Base-by-base conservation (phyloP, 2,113 vertebrate species). In the Microcebus griseorufus region DNA sequence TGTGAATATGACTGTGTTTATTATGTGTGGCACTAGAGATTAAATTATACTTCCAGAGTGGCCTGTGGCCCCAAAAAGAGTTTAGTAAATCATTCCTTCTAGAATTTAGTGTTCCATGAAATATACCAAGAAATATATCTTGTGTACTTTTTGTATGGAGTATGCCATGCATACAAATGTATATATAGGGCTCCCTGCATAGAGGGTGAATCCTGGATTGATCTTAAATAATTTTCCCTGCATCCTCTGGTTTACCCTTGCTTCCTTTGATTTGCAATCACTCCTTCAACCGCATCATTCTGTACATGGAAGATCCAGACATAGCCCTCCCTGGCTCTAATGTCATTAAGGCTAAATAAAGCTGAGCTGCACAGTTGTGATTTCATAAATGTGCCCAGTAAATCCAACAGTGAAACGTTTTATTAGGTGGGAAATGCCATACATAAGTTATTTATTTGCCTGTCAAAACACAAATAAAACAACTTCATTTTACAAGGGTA, bases 371-470 rank as follows among this genome's bases (percentile, higher is more conserved):
- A 96, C 14, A 75, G 53, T 22, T 94, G 94, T 91, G 96, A 96
- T 98, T 94, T 97, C 96, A 95, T 96, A 95, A 97, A 82, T 0
- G 55, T 73, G 51, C 25, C 96, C 92, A 95, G 82, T 91, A 98
- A 95, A 67, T 2, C 6, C 1, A 0, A 42, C 92, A 48, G 88
- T 84, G 70, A 96, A 97, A 96, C 95, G 97, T 96, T 97, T 96
- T 97, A 96, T 95, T 67, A 94, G 83, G 60, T 60, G 29, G 89
- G 62, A 97, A 95, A 83, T 37, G 60, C 76, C 88, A 88, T 34
- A 9, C 76, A 34, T 95, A 42, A 96, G 65, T 92, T 98, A 96
- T 92, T 97, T 98, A 96, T 75, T 90, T 37, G 93, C 93, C 81
- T 67, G 95, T 92, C 90, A 95, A 79, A 87, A 96, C 2, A 45